Percentiles rank a stretch among this genome's conserved stretches.
These are phyloP conservation scores for Isurus oxyrinchus DNA, from an alignment of 2,113 vertebrate genomes.

Conservation along the genomic window DNA sequence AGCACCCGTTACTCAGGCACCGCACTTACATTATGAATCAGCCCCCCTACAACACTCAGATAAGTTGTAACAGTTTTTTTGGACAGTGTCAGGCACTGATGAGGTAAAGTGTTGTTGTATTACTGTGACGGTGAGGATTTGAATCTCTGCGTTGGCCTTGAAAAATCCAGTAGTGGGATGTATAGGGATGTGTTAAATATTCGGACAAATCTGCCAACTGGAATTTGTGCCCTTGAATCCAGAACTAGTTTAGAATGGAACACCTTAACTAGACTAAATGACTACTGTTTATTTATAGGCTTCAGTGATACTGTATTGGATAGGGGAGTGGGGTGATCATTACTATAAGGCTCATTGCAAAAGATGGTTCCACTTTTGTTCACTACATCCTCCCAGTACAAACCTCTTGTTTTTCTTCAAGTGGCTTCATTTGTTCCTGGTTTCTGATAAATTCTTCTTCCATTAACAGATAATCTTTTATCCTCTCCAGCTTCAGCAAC, in stretches of 20 bases:
- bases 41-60: no score
- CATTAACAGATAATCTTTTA: slow-evolving; percentile 97
- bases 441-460: slow-evolving; percentile 98
- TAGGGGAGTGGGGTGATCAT: not conserved
- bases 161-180: not conserved
- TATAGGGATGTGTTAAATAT: not conserved
- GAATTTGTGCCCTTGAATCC: not conserved
- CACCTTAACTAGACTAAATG: not conserved
- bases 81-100: no score
- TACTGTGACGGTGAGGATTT: no score
- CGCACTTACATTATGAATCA: no score
- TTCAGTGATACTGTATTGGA: not conserved
- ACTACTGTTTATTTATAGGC: not conserved
- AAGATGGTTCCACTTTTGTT: not conserved
- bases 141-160: no score
- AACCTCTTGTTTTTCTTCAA: slow-evolving; percentile 98
- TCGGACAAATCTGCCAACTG: not conserved
- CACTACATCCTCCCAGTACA: not conserved
- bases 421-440: slow-evolving; percentile 97
- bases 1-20: no score
- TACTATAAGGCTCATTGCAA: not conserved
- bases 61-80: no score
- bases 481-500: slow-evolving; percentile 86
- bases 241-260: not conserved
- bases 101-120: no score